A percentile compares a stretch with the other conserved stretches of the same genome.
Conservation (phyloP, 1,140 invertebrate species). For the Apocrypta bakeri region DNA sequence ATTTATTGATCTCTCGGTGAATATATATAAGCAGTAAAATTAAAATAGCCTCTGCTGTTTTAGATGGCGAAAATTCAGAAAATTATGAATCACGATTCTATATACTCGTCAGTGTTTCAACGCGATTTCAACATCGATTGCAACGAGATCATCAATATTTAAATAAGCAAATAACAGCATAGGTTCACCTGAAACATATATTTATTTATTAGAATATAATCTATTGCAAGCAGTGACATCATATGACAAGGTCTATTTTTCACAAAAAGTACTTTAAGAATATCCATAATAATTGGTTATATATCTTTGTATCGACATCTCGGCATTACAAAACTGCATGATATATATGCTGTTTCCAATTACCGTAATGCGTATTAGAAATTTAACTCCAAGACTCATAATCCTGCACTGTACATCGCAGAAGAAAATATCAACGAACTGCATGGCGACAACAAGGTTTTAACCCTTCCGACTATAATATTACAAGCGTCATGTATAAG, state of each 20-base stretch:
- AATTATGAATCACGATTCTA: not conserved
- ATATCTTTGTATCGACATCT: too few species aligned
- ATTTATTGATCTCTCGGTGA: not conserved
- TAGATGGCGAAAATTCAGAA: not conserved
- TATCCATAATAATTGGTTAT: not conserved
- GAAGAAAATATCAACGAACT: too few species aligned
- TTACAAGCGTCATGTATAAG: too few species aligned
- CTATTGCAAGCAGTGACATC: not conserved
- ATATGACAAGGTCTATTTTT: not conserved
- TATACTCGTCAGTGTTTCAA: not conserved
- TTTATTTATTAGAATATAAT: constrained; percentile 1
- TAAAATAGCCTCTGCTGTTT: not conserved
- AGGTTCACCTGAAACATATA: not conserved
- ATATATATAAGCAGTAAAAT: not conserved
- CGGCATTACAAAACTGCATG: too few species aligned
- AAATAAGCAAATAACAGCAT: not conserved
- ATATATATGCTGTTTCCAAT: too few species aligned
- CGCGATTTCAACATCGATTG: not conserved
- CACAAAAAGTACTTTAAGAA: not conserved
- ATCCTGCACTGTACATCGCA: too few species aligned
- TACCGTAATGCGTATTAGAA: too few species aligned
- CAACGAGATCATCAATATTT: constrained; percentile 18
- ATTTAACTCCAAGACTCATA: too few species aligned
- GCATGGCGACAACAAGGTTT: too few species aligned
- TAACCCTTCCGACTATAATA: too few species aligned